Evolutionary conservation across 1,140 invertebrate species (phyloP).

Genomic region (Pogonomyrmex barbatus): DNA sequence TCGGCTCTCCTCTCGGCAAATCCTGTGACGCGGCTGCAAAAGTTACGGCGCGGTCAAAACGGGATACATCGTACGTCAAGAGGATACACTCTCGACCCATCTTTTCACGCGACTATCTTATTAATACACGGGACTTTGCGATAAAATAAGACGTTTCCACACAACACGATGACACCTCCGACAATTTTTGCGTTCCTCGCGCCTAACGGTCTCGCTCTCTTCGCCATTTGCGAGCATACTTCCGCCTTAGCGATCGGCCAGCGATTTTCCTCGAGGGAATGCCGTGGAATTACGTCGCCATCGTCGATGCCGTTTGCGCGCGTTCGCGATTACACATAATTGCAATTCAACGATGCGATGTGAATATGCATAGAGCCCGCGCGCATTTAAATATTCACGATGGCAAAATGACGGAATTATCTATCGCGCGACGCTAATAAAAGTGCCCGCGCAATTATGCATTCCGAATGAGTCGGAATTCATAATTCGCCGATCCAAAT

Average conservation of each 20-base stretch:
- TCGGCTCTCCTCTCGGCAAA: constrained; percentile 30
- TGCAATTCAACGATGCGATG: constrained; percentile 39
- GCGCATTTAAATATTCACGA: constrained; percentile 48
- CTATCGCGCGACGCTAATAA: constrained; percentile 50
- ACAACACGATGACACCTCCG: not conserved
- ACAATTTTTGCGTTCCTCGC: constrained; percentile 17
- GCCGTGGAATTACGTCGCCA: not conserved
- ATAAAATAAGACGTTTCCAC: constrained; percentile 41
- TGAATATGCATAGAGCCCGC: constrained; percentile 32
- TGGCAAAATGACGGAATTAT: constrained; percentile 55
- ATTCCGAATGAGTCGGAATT: constrained; percentile 50
- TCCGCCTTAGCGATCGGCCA: constrained; percentile 17
- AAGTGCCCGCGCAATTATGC: constrained; percentile 40
- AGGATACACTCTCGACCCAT: not conserved
- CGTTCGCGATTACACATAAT: not conserved
- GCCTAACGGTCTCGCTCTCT: constrained; percentile 21
- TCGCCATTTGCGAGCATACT: constrained; percentile 3
- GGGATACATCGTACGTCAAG: constrained; percentile 14
- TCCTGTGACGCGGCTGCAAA: not conserved
- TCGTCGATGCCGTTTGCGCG: constrained; percentile 8
- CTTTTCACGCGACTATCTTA: constrained; percentile 13
- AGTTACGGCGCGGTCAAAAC: constrained; percentile 49
- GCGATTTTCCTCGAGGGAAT: not conserved
- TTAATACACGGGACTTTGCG: constrained; percentile 10
- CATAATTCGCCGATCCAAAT: constrained; percentile 52